Evolutionary conservation across 1,140 invertebrate genomes (phyloP), one percentile per base, ranked within the genome.

Genomic region (Epicauta chinensis): DNA sequence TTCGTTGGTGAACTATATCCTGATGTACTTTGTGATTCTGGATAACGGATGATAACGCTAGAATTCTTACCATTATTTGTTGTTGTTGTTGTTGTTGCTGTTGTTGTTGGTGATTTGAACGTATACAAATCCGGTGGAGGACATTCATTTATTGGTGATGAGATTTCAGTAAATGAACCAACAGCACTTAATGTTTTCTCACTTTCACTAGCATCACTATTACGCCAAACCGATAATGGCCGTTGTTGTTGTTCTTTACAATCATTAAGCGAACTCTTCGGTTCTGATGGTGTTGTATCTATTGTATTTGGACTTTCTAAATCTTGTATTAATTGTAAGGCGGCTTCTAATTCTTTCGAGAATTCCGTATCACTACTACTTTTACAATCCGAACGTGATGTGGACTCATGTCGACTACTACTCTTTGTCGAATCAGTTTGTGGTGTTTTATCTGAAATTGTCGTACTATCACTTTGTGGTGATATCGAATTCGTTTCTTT

Each of bases 311-410:
- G 73, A 51, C 71, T 73, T 56, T 74, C 73, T 37, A 75, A 50
- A 51, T 75, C 73, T 57, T 75, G 73, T 35, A 75, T 73, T n/a
- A 74, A 55, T 51, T 75, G 71, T 2, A 74, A 53, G 5, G 71
- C 73, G 2, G 72, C 73, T 56, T 74, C 73, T 34, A 74, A 53
- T 53, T 75, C 72, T 47, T 69, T 71, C 3, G 67, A 71, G 49
- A 75, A 75, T 38, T 73, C 73, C 3, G 70, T 62, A 41, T 73
- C 71, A 52, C 70, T 72, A 38, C 60, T 68, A 34, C 12, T 34
- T 43, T 71, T 68, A 31, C 61, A 58, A 16, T 63, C 56, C 3
- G 62, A 61, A 5, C 7, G 23, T 23, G 23, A 7, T 23, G 23
- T 5, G 31, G 59, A 56, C 38, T 60, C 59, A 14, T 66, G 54